Base-by-base conservation (phyloP, 2,888 invertebrate genomes). In the Eulithis testata region DNA sequence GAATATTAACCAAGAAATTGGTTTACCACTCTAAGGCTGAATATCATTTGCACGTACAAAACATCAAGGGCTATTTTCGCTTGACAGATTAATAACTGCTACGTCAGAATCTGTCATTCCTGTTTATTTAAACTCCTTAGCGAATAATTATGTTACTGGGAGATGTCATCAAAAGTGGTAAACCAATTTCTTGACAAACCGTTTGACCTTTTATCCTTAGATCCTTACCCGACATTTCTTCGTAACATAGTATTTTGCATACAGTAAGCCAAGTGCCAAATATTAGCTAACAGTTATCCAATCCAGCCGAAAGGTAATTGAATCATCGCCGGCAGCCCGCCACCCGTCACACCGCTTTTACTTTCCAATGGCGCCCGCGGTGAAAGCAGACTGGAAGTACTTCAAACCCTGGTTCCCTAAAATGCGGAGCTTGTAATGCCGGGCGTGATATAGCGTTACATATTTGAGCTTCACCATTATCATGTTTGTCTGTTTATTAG, bases 341-440 rank as follows among this genome's bases (percentile, higher is more conserved):
- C 60, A 68, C 69, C 69, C 47, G 73, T 62, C 71, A 44, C 53
- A 51, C 69, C 70, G 72, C 75, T 75, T 74, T 76, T 76, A 76
- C 76, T 76, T 76, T 76, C 69, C 55, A 67, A 52, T 21, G 73
- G 66, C 66, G 68, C 67, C 57, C 54, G 62, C 54, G 63, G 66
- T 57, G 69, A 62, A 66, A 68, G 60, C 62, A 12, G 58, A 37
- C 57, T 40, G 12, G 43, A 40, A 49, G 60, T 58, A 58, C 51
- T 50, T 51, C 44, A 53, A 44, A 51, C 44, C 51, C 43, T 55
- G 55, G 55, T 45, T 57, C n/a, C 36, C n/a, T 43, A 8, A n/a
- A 27, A n/a, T 27, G 50, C 43, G 21, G 43, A 11, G 21, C 40
- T n/a, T 9, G 49, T 12, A 5, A 14, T 6, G 7, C 5, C 11